Evolutionary conservation across 2,113 vertebrate genomes (phyloP), one percentile per base, ranked within the genome.

Genomic region (Geococcyx californianus): DNA sequence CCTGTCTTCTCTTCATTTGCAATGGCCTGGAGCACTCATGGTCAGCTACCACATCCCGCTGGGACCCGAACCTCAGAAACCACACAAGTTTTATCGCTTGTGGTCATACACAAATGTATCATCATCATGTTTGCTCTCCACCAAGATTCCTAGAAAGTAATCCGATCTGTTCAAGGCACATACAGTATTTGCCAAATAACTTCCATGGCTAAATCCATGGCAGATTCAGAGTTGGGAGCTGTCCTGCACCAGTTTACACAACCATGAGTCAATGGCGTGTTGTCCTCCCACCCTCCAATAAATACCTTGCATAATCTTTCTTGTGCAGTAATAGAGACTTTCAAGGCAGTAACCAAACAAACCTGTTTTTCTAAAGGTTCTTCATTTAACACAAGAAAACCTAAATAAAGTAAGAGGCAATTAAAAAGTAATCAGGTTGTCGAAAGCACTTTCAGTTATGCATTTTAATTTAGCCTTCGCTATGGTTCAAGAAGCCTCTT

Each of bases 371-470:
- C 67, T 28, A 68, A 90, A 51, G 63, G 55, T 28, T n/a, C 51
- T 91, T 68, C 64, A 29, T 24, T 90, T 77, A 94, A 72, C 56
- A 84, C 38, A 68, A 90, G 34, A 77, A 91, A 95, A 75, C n/a
- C 72, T 56, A 86, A 69, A 85, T 33, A 79, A 91, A 90, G 66
- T 40, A 82, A 87, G 55, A 81, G n/a, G 72, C 68, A 80, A 86
- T 64, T 90, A 88, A 64, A 92, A 95, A 95, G 56, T 34, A 36
- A 94, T 86, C 80, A 76, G 34, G 55, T 42, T 79, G 74, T 49
- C 8, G 4, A 86, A 75, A 90, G 58, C 20, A 86, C 52, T 72
- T 87, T 36, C 45, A 34, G 64, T 47, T 67, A 63, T 1, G 16
- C 28, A 56, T 60, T 93, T 83, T 56, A 75, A 89, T 89, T 55